Conservation (phyloP, 1,140 invertebrate species). For the Mactra quadrangularis region DNA sequence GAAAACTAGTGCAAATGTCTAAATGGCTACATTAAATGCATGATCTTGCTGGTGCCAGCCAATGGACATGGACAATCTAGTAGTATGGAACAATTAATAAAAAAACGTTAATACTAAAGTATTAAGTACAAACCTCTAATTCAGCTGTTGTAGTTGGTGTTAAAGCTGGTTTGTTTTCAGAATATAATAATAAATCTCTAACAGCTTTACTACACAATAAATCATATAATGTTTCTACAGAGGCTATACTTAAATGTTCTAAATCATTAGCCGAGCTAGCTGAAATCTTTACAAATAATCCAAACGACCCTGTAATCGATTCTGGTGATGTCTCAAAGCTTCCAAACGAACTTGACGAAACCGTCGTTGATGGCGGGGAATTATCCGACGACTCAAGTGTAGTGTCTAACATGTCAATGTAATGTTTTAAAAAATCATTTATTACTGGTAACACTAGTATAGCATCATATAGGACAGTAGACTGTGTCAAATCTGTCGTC, state of each 20-base stretch:
- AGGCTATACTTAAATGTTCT: slow-evolving; percentile 33
- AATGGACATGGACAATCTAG: too few relatives aligned
- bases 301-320: slow-evolving; percentile 44
- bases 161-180: background rate
- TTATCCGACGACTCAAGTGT: slow-evolving; percentile 6
- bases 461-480: slow-evolving; percentile 26
- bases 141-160: background rate
- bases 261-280: slow-evolving; percentile 55
- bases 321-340: slow-evolving; percentile 47
- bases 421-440: slow-evolving; percentile 51
- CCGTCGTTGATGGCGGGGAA: background rate
- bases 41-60: too few relatives aligned
- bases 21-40: too few relatives aligned
- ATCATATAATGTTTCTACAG: slow-evolving; percentile 26
- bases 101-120: too few relatives aligned
- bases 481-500: slow-evolving; percentile 12
- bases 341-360: slow-evolving; percentile 42
- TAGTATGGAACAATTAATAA: too few relatives aligned
- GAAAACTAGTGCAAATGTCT: too few relatives aligned
- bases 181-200: background rate
- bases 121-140: background rate
- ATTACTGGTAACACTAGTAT: slow-evolving; percentile 51
- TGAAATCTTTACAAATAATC: slow-evolving; percentile 26
- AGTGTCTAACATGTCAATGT: slow-evolving; percentile 37
- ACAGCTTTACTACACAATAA: slow-evolving; percentile 27